Base-by-base conservation (phyloP, 2,888 invertebrate species). In the Gymnosoma rotundatum region DNA sequence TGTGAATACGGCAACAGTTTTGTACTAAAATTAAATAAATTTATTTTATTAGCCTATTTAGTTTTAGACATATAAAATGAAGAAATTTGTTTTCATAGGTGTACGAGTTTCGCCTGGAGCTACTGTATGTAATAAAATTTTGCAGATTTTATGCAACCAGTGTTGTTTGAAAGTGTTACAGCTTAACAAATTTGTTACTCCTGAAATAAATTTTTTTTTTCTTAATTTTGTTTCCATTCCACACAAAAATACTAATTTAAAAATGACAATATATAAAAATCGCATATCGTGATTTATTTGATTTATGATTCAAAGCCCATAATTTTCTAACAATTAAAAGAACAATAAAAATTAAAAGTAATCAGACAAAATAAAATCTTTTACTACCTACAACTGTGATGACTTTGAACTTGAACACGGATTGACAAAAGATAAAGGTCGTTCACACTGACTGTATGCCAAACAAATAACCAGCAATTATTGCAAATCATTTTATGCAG, bases 401-500 rank as follows among this genome's bases (percentile, higher is more conserved):
- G 82, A 72, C 76, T 61, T 76, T 82, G 82, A 82, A 82, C 82
- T 82, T 82, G 82, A 74, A 74, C 18, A 48, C 12, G 61, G 64
- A 64, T 72, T 61, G 76, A 66, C 42, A 42, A 20, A 48, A 48
- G 63, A n/a, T 9, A 60, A 52, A 60, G 79, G 73, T 79, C 73
- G 25, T 79, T 79, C 60, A 79, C 79, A 72, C 18, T 32, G 36
- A 21, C 32, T 21, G 12, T 7, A 25, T 14, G 63, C 12, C 25
- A 32, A 54, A 32, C 8, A 54, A 63, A 18, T 14, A 16, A 38
- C 10, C 21, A 58, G 16, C 32, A 32, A 32, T 32, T 32, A 18
- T 42, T 42, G 16, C 48, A 72, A 60, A 72, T 60, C 38, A 38
- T 61, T 32, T 36, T 2, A 18, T 10, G 25, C 45, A 56, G 5